Base-by-base conservation (phyloP, 2,797 vertebrate species). In the Eidolon dupreanum region DNA sequence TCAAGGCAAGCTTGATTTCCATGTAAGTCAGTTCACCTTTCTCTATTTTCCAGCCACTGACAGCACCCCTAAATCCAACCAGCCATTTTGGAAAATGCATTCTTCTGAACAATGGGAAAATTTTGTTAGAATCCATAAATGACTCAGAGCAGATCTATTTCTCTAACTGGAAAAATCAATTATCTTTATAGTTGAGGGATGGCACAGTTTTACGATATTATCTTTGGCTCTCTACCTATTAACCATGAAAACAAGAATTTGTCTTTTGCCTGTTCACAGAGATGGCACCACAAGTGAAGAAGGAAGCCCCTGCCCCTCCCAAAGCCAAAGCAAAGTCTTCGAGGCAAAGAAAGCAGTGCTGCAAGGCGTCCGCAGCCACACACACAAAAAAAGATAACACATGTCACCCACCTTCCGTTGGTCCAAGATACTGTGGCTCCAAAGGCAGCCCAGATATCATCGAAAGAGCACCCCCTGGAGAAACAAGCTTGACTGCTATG, bases 241-340 rank as follows among this genome's bases (percentile, higher is more conserved):
- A 49, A 26, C 38, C 31, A 91, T 73, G 59, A 86, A 89, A 79
- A 82, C 28, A 78, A 79, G 36, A 81, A 94, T 66, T 89, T 75
- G 15, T 19, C 59, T 90, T 74, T 57, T 74, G 26, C 15, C 15
- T 49, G 16, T 49, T 49, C 49, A 49, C 49, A 49, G 49, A 16
- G 13, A 16, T 49, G 7, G 49, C 49, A 49, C 15, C 15, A 49
- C 16, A 16, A 49, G 46, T 4, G 49, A 49, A 49, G 49, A 16
- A 16, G 49, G 15, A 49, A 16, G 15, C 15, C 49, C 49, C 15
- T 49, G 15, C 15, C 4, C 49, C 15, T 49, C 15, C 49, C 4
- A 5, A 49, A 16, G 15, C 49, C 49, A 49, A 49, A 49, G 49
- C 15, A 16, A 49, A 49, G 49, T 4, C 15, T 49, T 16, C 15